Percentiles rank a stretch among this genome's conserved stretches.
These are phyloP conservation scores for Ecliptopera silaceata DNA, from an alignment of 2,888 invertebrate genomes.

Conservation along the genomic window DNA sequence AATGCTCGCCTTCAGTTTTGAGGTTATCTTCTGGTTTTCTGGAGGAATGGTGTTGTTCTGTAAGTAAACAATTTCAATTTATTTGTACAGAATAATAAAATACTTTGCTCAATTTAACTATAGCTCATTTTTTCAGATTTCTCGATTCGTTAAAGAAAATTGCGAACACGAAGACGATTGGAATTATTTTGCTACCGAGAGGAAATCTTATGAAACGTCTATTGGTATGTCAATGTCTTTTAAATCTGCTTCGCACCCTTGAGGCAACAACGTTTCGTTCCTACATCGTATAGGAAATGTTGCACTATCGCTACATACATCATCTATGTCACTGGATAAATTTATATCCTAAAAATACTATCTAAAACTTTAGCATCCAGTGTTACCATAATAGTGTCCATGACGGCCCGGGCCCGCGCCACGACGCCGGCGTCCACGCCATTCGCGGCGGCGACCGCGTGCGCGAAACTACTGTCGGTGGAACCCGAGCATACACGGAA, in stretches of 20 bases:
- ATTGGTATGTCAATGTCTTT: no score
- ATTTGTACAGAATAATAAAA: not conserved
- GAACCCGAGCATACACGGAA: constrained; percentile 85
- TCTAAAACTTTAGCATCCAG: not conserved
- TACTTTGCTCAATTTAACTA: no score
- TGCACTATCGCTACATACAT: no score
- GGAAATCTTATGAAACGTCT: no score
- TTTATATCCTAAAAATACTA: not conserved
- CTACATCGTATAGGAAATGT: no score
- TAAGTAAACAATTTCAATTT: not conserved
- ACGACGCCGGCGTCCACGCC: constrained; percentile 73
- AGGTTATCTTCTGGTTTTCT: constrained; percentile 56
- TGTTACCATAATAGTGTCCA: constrained; percentile 58
- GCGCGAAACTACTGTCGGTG: constrained; percentile 85
- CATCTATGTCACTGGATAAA: no score
- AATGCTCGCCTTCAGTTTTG: constrained; percentile 55
- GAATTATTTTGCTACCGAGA: no score
- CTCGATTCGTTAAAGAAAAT: no score
- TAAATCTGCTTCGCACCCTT: no score
- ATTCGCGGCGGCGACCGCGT: constrained; percentile 83
- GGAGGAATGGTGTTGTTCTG: constrained; percentile 65
- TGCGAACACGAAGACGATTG: no score
- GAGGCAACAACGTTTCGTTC: no score
- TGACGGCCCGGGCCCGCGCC: constrained; percentile 76
- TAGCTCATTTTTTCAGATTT: no score